A percentile compares a stretch with the other conserved stretches of the same genome.
phyloP scores from a whole-genome alignment of 2,888 invertebrate genomes.

The Liposcelis brunnea region DNA sequence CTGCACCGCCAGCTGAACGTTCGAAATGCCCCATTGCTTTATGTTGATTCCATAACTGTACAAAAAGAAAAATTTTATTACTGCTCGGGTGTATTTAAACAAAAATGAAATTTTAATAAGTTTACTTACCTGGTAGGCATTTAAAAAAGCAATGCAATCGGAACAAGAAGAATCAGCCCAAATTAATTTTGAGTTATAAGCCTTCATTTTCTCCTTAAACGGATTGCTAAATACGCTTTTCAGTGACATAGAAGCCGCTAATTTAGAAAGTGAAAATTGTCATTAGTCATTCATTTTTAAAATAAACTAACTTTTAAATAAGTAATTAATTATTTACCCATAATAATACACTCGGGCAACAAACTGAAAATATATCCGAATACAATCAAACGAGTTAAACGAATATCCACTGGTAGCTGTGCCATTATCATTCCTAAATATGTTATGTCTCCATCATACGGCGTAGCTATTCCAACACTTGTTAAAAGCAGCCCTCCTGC shows the following conservation, averaged over 20 bases:
- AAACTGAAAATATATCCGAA: conserved; percentile 75
- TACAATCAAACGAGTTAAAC: conserved; percentile 64
- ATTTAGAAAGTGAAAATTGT: conserved; percentile 18
- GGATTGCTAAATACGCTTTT: conserved; percentile 63
- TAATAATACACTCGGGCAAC: conserved; percentile 67
- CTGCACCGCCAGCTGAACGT: conserved; percentile 24
- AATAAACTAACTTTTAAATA: conserved; percentile 12
- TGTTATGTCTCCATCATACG: conserved; percentile 70
- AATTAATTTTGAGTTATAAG: conserved; percentile 54
- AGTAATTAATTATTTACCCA: conserved; percentile 33
- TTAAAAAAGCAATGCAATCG: conserved; percentile 66
- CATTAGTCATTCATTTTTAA: neutral
- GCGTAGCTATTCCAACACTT: conserved; percentile 31
- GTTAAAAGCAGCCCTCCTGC: conserved; percentile 62
- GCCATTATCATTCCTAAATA: conserved; percentile 73
- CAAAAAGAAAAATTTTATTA: neutral
- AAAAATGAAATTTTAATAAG: neutral
- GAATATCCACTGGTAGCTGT: conserved; percentile 63
- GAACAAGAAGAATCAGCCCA: conserved; percentile 74
- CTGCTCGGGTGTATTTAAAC: neutral
- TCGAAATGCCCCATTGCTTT: conserved; percentile 39
- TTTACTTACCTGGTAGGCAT: conserved; percentile 58
- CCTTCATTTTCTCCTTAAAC: conserved; percentile 47
- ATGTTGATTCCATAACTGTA: conserved; percentile 49
- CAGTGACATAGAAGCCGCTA: conserved; percentile 66